phyloP scores from a whole-genome alignment of 2,797 vertebrate genomes.

The Notolabrus celidotus region DNA sequence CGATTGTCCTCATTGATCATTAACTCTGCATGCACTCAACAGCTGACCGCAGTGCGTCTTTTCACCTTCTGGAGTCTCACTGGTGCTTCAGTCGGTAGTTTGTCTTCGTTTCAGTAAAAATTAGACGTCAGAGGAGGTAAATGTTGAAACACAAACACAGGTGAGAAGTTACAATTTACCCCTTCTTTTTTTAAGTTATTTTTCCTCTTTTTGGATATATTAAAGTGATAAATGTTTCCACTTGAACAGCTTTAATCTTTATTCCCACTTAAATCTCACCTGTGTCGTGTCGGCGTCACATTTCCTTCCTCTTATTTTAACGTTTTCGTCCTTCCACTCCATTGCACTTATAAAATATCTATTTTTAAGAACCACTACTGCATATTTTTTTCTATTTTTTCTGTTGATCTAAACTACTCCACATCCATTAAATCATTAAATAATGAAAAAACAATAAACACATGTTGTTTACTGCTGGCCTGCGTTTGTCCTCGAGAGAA shows the following conservation, averaged over 20 bases:
- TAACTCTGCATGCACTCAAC: neutral
- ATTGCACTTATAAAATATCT: slow-evolving; percentile 45
- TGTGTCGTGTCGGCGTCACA: slow-evolving; percentile 13
- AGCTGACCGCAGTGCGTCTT: neutral
- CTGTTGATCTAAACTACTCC: slow-evolving; percentile 36
- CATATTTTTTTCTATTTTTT: slow-evolving; percentile 3
- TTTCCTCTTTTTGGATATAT: neutral
- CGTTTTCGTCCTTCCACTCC: neutral
- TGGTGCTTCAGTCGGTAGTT: slow-evolving; percentile 35
- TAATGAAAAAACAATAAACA: slow-evolving; percentile 46
- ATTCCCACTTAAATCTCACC: slow-evolving; percentile 5
- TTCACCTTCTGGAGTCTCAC: slow-evolving; percentile 62
- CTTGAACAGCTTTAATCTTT: neutral
- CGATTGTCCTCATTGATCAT: slow-evolving; percentile 6
- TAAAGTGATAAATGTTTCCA: no score
- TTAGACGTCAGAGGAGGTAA: neutral
- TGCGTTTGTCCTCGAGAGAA: slow-evolving; percentile 2
- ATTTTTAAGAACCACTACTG: slow-evolving; percentile 16
- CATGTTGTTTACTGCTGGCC: slow-evolving; percentile 27
- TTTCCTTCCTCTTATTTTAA: slow-evolving; percentile 2
- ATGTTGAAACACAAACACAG: slow-evolving; percentile 7
- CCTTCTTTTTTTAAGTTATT: neutral
- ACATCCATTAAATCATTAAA: slow-evolving; percentile 47
- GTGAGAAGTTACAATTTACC: neutral
- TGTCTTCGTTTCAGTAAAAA: slow-evolving; percentile 40